These are phyloP conservation scores for Zeus faber DNA, from an alignment of 2,113 vertebrate species.

Conservation along the genomic window DNA sequence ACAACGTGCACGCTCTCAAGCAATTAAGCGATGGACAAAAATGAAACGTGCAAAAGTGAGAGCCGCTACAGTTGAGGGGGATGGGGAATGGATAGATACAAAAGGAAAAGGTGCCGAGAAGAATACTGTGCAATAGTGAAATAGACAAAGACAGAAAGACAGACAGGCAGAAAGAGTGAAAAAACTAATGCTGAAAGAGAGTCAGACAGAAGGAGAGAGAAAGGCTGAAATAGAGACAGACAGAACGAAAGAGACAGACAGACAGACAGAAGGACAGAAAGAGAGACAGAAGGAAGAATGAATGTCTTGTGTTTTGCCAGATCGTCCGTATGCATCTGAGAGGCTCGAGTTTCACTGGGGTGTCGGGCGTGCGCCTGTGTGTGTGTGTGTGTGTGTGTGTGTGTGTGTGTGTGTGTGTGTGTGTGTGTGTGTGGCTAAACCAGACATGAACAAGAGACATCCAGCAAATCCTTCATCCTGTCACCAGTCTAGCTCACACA, in stretches of 20 bases:
- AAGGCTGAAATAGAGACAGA: not conserved
- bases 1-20: not conserved
- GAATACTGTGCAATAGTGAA: not conserved
- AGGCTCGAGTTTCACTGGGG: slow-evolving; percentile 9
- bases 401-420: slow-evolving; percentile 1
- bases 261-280: slow-evolving; percentile 1
- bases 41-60: not conserved
- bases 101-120: too few species aligned
- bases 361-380: not conserved
- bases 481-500: too few species aligned
- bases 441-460: slow-evolving; percentile 24
- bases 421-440: not conserved
- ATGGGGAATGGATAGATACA: too few species aligned
- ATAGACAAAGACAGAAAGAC: not conserved
- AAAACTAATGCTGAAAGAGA: too few species aligned
- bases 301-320: slow-evolving; percentile 11
- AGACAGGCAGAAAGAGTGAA: not conserved
- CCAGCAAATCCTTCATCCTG: not conserved
- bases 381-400: not conserved
- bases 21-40: not conserved
- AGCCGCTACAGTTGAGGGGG: not conserved
- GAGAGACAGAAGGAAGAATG: not conserved
- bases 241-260: slow-evolving; percentile 1
- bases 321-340: slow-evolving; percentile 16
- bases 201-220: slow-evolving; percentile 1